Percentiles rank a stretch among this genome's conserved stretches.
These are phyloP conservation scores for Barypeithes pellucidus DNA, from an alignment of 2,888 invertebrate genomes.

Conservation along the genomic window DNA sequence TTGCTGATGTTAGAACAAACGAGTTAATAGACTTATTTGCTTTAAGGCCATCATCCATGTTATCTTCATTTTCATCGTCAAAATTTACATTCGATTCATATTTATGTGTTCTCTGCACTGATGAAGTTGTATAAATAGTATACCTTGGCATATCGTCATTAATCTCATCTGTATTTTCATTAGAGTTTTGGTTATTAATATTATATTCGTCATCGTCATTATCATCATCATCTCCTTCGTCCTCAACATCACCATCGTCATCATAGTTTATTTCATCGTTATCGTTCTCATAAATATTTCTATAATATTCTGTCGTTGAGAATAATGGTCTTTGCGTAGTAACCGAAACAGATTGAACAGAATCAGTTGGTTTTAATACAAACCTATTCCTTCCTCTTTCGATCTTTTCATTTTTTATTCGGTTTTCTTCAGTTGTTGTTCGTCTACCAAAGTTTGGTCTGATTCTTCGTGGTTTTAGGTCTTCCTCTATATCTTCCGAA, in stretches of 20 bases:
- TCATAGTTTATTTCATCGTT: not conserved
- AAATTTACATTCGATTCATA: slow-evolving; percentile 52
- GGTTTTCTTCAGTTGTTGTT: not conserved
- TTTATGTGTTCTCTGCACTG: slow-evolving; percentile 46
- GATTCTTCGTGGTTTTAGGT: not conserved
- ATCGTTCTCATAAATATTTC: slow-evolving; percentile 4
- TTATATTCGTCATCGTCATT: slow-evolving; percentile 33
- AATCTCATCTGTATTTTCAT: slow-evolving; percentile 19
- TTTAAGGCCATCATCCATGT: slow-evolving; percentile 38
- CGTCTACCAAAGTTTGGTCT: slow-evolving; percentile 26
- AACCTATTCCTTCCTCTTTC: slow-evolving; percentile 2
- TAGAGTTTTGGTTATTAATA: not conserved
- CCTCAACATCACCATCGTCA: slow-evolving; percentile 51
- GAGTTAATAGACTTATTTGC: slow-evolving; percentile 47
- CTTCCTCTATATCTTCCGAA: slow-evolving; percentile 1
- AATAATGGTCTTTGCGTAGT: slow-evolving; percentile 31
- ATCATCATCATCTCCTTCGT: slow-evolving; percentile 39
- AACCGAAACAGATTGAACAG: not conserved
- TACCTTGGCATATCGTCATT: slow-evolving; percentile 50
- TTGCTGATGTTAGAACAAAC: slow-evolving; percentile 26
- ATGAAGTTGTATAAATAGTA: slow-evolving; percentile 46
- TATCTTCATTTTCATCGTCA: slow-evolving; percentile 53
- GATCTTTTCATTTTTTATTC: not conserved
- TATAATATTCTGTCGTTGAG: slow-evolving; percentile 33
- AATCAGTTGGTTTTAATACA: not conserved